phyloP scores from a whole-genome alignment of 1,140 invertebrate genomes.

The Calycopis cecrops region DNA sequence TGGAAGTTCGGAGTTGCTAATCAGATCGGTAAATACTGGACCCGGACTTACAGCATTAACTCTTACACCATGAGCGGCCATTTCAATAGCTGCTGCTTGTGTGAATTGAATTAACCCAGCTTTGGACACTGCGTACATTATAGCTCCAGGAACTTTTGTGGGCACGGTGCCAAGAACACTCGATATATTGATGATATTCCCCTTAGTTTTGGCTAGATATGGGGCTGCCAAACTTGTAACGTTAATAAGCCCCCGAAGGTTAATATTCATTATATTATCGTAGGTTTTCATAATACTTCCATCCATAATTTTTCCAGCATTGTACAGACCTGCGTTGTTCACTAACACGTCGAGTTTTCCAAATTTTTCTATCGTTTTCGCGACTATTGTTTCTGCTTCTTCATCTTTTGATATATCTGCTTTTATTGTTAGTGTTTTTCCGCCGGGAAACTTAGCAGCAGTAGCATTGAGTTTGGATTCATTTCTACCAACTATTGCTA shows the following conservation, averaged over 20 bases:
- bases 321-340: slow-evolving; percentile 23
- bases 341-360: slow-evolving; percentile 23
- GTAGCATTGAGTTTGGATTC: slow-evolving; percentile 19
- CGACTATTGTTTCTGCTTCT: slow-evolving; percentile 17
- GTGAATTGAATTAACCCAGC: slow-evolving; percentile 13
- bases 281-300: slow-evolving; percentile 6
- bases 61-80: slow-evolving; percentile 14
- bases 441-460: slow-evolving; percentile 14
- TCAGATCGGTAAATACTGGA: slow-evolving; percentile 79
- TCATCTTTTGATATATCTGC: slow-evolving; percentile 22
- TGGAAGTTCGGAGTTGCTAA: slow-evolving; percentile 75
- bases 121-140: slow-evolving; percentile 8
- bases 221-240: slow-evolving; percentile 10
- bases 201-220: slow-evolving; percentile 16
- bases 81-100: slow-evolving; percentile 1
- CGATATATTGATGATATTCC: slow-evolving; percentile 16
- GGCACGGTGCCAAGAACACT: slow-evolving; percentile 9
- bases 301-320: slow-evolving; percentile 9
- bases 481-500: slow-evolving; percentile 26
- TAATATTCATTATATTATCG: slow-evolving; percentile 11
- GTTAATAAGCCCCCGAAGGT: slow-evolving; percentile 11
- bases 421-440: slow-evolving; percentile 15
- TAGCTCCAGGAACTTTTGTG: neutral
- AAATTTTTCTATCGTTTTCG: slow-evolving; percentile 18
- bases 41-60: slow-evolving; percentile 16